Base-by-base conservation (phyloP, 2,113 vertebrate genomes). In the Pholis gunnellus region DNA sequence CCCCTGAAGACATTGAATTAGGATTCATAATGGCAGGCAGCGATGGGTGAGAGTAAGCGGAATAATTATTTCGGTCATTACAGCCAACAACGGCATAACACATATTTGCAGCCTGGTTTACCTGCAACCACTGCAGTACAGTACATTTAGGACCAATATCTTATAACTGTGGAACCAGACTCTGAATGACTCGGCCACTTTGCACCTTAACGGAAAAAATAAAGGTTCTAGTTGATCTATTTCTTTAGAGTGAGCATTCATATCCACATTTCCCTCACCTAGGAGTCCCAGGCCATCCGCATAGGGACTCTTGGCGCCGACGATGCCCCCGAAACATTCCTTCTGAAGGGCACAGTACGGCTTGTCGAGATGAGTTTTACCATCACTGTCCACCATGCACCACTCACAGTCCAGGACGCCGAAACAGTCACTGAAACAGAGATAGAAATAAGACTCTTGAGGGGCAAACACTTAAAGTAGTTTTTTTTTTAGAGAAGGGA, bases 311-410 rank as follows among this genome's bases (percentile, higher is more conserved):
- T 97, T 99, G 27, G 98, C 98, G 67, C 98, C 98, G 46, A 99
- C 97, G 0, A 99, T 99, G 11, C 98, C 98, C 1, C 98, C 98
- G 0, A 99, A 99, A 65, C 98, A 99, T 76, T 99, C 98, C 90
- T 99, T 99, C 94, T 99, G 98, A 61, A 97, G 96, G 7, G 98
- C 98, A 70, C 98, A 99, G 80, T 99, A 99, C 0, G 98, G 96
- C 80, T 97, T 97, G 90, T 98, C 98, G 78, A 99, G 94, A 34
- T 98, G 97, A 0, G 97, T 98, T 89, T 99, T 99, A 13, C 97
- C 97, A 31, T 99, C 98, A 0, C 97, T 98, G 95, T 99, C 98
- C 79, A 99, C 97, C 97, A 97, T 97, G 85, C 98, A 99, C 98
- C 98, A 99, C 89, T 99, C 98, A 0, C 98, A 99, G 88, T 99